Conservation (phyloP, 2,797 vertebrate genomes). For the Anolis apletophallus region DNA sequence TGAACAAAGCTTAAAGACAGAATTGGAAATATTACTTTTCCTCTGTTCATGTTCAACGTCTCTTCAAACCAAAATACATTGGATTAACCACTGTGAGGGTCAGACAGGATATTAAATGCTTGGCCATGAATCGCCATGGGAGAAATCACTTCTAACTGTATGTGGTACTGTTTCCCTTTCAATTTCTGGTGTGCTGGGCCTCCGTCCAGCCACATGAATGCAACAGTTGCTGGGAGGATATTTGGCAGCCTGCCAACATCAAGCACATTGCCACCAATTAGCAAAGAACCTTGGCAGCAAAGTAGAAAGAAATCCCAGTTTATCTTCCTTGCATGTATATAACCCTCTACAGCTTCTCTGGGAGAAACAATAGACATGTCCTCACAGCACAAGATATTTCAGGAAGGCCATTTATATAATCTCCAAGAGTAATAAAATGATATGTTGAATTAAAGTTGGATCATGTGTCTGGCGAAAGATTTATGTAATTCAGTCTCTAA, state of each 20-base stretch:
- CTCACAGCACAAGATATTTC: background rate
- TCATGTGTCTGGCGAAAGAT: background rate
- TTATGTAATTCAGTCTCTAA: background rate
- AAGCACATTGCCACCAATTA: constrained; percentile 17
- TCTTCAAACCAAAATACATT: background rate
- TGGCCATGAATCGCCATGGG: constrained; percentile 20
- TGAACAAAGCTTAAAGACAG: background rate
- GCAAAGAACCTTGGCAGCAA: background rate
- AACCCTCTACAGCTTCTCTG: background rate
- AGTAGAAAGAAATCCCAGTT: background rate
- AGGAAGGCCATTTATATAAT: background rate
- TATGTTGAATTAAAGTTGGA: background rate
- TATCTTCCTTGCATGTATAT: background rate
- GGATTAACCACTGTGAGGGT: background rate
- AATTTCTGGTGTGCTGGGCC: constrained; percentile 8
- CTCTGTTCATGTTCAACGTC: background rate
- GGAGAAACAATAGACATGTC: background rate
- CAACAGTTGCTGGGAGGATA: constrained; percentile 3
- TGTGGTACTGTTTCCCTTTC: background rate
- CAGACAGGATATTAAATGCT: constrained; percentile 21
- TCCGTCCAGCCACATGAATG: constrained; percentile 6
- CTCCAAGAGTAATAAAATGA: background rate
- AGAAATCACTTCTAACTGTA: constrained; percentile 17
- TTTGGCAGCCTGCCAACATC: constrained; percentile 7
- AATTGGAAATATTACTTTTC: background rate